These are phyloP conservation scores for Parauchenoglanis punctatus DNA, from an alignment of 2,797 vertebrate species.

Conservation along the genomic window DNA sequence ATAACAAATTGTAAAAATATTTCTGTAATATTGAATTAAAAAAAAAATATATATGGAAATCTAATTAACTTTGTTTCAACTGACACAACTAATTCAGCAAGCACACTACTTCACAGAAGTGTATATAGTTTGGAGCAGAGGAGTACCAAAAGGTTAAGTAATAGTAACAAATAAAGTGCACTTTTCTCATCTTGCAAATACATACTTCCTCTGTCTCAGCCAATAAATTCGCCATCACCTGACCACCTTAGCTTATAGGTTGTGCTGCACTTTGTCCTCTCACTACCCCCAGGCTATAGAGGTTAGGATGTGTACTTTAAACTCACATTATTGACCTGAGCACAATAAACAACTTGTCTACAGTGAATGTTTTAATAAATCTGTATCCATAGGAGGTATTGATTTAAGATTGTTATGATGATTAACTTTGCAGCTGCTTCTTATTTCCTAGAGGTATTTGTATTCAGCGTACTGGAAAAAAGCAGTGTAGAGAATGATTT, in stretches of 20 bases:
- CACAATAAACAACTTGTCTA: not conserved
- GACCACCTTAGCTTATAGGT: not conserved
- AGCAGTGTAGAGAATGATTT: not conserved
- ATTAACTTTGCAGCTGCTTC: not conserved
- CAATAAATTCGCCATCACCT: not conserved
- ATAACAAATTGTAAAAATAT: not conserved
- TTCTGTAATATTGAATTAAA: not conserved
- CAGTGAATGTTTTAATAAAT: conserved; percentile 1
- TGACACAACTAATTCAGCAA: not conserved
- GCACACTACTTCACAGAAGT: not conserved
- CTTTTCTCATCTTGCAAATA: not conserved
- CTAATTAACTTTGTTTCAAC: not conserved
- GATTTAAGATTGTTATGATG: not conserved
- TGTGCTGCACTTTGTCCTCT: not conserved
- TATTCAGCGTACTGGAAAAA: not conserved
- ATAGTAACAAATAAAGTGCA: not conserved
- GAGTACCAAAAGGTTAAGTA: not conserved
- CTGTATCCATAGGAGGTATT: not conserved
- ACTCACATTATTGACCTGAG: not conserved
- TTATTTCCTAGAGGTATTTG: not conserved
- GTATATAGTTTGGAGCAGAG: not conserved
- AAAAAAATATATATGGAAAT: too few relatives aligned
- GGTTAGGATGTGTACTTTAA: not conserved
- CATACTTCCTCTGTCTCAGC: not conserved
- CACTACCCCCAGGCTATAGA: not conserved